Percentiles rank a stretch among this genome's conserved stretches.
phyloP scores from a whole-genome alignment of 2,888 invertebrate species.

The Tetragonisca angustula region DNA sequence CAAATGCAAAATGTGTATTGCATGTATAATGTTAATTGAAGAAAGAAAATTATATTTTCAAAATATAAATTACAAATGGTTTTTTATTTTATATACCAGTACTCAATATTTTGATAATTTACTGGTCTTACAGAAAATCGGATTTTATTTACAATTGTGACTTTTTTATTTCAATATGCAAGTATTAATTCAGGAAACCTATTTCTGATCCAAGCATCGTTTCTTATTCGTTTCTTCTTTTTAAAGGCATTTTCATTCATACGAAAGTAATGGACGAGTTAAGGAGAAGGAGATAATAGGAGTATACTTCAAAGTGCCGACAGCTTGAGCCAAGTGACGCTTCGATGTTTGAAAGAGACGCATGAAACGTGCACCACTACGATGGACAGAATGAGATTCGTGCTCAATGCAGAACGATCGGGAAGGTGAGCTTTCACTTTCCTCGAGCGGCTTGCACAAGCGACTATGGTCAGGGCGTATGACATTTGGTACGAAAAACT shows the following conservation, averaged over 20 bases:
- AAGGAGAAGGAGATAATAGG: slow-evolving; percentile 15
- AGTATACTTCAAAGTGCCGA: slow-evolving; percentile 33
- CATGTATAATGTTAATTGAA: background rate
- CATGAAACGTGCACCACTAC: slow-evolving; percentile 40
- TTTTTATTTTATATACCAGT: slow-evolving; percentile 32
- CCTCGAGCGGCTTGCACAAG: slow-evolving; percentile 66
- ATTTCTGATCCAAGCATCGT: background rate
- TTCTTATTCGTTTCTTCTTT: background rate
- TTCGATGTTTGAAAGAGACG: slow-evolving; percentile 34
- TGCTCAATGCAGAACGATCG: slow-evolving; percentile 58
- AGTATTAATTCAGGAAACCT: background rate
- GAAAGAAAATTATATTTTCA: background rate
- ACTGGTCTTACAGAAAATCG: slow-evolving; percentile 44
- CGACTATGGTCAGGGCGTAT: slow-evolving; percentile 49
- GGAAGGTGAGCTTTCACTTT: slow-evolving; percentile 67
- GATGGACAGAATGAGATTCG: slow-evolving; percentile 56
- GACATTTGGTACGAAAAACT: slow-evolving; percentile 55
- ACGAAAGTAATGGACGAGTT: slow-evolving; percentile 2
- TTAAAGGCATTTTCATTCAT: background rate
- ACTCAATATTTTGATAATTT: slow-evolving; percentile 19
- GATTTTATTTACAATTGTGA: background rate
- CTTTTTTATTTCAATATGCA: background rate
- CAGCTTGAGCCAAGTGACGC: slow-evolving; percentile 28
- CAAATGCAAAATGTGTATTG: background rate
- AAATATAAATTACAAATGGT: background rate